phyloP scores from a whole-genome alignment of 2,888 invertebrate species.

The Ornithoptera priamus region DNA sequence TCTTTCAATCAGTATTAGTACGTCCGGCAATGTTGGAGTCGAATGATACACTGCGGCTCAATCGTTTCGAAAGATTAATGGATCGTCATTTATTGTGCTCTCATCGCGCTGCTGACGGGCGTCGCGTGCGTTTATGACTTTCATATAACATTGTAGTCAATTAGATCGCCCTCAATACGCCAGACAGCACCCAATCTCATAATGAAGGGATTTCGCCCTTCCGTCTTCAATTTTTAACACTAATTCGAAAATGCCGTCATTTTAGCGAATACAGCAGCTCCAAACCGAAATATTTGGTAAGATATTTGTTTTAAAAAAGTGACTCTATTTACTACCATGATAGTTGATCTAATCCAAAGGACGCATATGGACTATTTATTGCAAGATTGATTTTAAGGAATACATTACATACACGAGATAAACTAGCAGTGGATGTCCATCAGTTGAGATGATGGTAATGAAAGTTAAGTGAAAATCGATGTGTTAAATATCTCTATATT shows the following conservation, averaged over 20 bases:
- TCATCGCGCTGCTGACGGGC: constrained; percentile 39
- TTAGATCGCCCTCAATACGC: constrained; percentile 40
- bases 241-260: background rate
- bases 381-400: too few species aligned
- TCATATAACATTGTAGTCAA: constrained; percentile 48
- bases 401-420: too few species aligned
- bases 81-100: constrained; percentile 50
- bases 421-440: too few species aligned
- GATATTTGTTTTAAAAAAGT: too few species aligned
- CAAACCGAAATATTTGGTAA: too few species aligned
- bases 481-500: too few species aligned
- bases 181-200: constrained; percentile 30
- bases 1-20: constrained; percentile 46
- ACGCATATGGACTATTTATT: too few species aligned
- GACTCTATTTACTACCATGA: too few species aligned
- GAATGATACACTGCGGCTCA: constrained; percentile 58
- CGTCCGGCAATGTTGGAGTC: constrained; percentile 44
- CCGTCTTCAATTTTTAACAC: background rate
- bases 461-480: too few species aligned
- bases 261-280: too few species aligned
- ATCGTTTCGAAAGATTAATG: constrained; percentile 57
- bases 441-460: too few species aligned
- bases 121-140: constrained; percentile 45
- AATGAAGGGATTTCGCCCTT: constrained; percentile 3
- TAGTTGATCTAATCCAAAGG: too few species aligned